These are phyloP conservation scores for Monoplex corrugatus DNA, from an alignment of 2,888 invertebrate species.

Conservation along the genomic window DNA sequence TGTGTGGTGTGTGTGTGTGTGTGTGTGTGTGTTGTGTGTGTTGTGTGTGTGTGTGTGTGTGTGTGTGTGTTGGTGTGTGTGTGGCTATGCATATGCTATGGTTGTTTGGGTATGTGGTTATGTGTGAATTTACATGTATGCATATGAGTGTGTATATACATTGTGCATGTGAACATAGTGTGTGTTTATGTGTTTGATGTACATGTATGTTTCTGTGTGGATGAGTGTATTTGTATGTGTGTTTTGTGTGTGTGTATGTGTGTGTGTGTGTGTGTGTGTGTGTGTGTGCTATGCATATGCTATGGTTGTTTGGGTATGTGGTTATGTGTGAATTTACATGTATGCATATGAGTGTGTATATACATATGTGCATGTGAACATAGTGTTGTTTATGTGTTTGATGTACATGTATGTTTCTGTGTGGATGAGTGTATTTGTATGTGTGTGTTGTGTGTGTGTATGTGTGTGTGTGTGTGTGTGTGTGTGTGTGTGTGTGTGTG, in stretches of 20 bases:
- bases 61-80: neutral
- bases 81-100: no score
- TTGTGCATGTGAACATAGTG: neutral
- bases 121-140: neutral
- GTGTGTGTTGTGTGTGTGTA: neutral
- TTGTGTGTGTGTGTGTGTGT: neutral
- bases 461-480: constrained; percentile 1
- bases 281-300: constrained; percentile 21
- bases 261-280: constrained; percentile 11
- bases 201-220: no score
- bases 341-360: constrained; percentile 6
- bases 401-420: neutral
- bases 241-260: constrained; percentile 12
- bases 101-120: neutral
- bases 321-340: no score
- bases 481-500: neutral
- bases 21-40: no score
- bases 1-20: no score
- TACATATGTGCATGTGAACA: neutral
- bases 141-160: neutral
- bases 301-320: neutral
- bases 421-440: neutral
- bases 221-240: neutral
- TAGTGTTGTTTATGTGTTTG: neutral
- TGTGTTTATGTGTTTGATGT: no score